These are phyloP conservation scores for Scolopax rusticola DNA, from an alignment of 2,797 vertebrate species.

Conservation along the genomic window DNA sequence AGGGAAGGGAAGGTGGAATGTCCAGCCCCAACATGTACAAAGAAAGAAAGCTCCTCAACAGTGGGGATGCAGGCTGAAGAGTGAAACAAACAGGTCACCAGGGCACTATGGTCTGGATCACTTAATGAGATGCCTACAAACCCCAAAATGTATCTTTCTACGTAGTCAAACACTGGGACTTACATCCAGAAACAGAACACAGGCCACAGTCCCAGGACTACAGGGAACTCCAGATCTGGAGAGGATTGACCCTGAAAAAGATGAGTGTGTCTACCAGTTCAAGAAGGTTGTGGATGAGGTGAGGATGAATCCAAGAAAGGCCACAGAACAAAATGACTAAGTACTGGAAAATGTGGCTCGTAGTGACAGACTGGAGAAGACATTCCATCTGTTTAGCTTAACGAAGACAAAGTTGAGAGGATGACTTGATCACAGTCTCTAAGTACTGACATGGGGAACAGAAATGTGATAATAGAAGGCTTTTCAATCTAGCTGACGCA, in stretches of 20 bases:
- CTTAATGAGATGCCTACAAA: not conserved
- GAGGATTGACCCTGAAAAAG: not conserved
- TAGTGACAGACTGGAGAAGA: constrained; percentile 63
- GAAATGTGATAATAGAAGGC: constrained; percentile 64
- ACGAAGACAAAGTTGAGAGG: constrained; percentile 57
- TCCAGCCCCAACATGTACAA: not conserved
- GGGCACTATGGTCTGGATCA: not conserved
- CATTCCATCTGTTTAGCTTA: constrained; percentile 64
- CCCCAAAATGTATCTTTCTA: not conserved
- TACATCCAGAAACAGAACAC: not conserved
- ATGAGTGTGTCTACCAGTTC: not conserved
- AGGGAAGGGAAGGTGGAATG: not conserved
- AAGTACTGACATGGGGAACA: constrained; percentile 44
- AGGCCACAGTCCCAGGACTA: not conserved
- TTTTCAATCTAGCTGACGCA: constrained; percentile 59
- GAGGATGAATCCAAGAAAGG: not conserved
- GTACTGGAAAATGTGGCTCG: not conserved
- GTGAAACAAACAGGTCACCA: not conserved
- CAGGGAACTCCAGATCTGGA: not conserved
- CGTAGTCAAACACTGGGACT: not conserved
- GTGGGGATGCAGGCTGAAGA: not conserved
- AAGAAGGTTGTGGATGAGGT: constrained; percentile 28
- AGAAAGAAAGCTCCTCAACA: not conserved
- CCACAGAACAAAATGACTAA: constrained; percentile 30
- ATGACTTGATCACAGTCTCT: constrained; percentile 54